These are phyloP conservation scores for Scolopax rusticola DNA, from an alignment of 2,797 vertebrate genomes.

Conservation along the genomic window DNA sequence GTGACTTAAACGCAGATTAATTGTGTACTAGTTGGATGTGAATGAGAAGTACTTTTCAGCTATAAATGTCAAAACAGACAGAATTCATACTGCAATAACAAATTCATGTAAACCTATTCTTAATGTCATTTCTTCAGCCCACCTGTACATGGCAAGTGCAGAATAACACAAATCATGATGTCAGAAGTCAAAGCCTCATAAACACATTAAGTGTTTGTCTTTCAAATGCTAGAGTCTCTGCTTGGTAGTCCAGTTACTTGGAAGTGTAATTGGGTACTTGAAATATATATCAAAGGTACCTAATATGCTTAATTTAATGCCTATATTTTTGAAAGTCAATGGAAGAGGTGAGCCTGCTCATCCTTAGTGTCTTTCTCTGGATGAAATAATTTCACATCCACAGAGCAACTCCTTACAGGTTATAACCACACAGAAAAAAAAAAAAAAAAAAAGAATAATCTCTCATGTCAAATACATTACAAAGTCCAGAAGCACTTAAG, in stretches of 20 bases:
- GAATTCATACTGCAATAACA: accelerated
- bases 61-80: not conserved
- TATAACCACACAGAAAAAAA: not conserved
- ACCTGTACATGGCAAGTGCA: not conserved
- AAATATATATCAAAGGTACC: not conserved
- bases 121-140: not conserved
- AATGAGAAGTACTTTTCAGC: not conserved
- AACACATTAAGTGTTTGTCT: not conserved
- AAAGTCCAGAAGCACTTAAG: constrained; percentile 61
- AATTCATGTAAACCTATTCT: not conserved
- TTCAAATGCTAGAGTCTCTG: not conserved
- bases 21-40: not conserved
- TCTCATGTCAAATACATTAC: constrained; percentile 42
- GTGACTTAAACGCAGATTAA: not conserved
- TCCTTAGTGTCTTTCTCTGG: not conserved
- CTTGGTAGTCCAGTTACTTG: not conserved
- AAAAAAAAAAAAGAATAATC: not conserved
- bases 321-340: not conserved
- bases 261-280: not conserved
- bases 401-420: not conserved
- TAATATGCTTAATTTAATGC: not conserved
- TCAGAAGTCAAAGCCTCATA: not conserved
- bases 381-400: not conserved
- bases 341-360: not conserved
- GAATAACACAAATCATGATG: not conserved